Conservation (phyloP, 2,797 vertebrate genomes). For the Gymnoscopelus braueri region DNA sequence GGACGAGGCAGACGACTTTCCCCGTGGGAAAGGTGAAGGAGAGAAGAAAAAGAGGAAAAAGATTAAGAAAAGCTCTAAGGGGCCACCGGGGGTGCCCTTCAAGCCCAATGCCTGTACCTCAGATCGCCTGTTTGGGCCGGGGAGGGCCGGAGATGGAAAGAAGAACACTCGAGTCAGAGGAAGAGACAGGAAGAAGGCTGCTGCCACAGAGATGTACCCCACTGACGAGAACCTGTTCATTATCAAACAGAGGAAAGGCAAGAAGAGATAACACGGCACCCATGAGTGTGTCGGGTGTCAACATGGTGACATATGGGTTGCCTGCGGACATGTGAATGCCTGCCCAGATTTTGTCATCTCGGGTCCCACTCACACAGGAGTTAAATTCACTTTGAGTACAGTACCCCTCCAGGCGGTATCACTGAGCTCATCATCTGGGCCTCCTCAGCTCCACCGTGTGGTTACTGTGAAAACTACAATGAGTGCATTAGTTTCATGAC, state of each 20-base stretch:
- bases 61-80: conserved; percentile 18
- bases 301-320: too few species aligned
- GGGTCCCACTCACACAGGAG: conserved; percentile 12
- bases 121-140: conserved; percentile 16
- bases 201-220: conserved; percentile 35
- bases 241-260: conserved; percentile 79
- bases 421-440: background rate
- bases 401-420: background rate
- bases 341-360: conserved; percentile 7
- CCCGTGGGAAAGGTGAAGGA: conserved; percentile 57
- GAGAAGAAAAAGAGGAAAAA: conserved; percentile 12
- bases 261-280: conserved; percentile 31
- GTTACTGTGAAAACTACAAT: conserved; percentile 7
- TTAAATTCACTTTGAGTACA: background rate
- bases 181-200: conserved; percentile 16
- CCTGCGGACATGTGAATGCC: background rate
- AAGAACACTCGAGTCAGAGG: conserved; percentile 42
- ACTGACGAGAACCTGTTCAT: conserved; percentile 79
- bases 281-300: background rate
- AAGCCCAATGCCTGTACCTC: conserved; percentile 1
- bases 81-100: background rate
- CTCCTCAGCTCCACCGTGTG: conserved; percentile 1
- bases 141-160: conserved; percentile 23
- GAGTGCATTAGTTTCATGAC: too few species aligned
- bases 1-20: conserved; percentile 68